Evolutionary conservation across 2,888 invertebrate genomes (phyloP).

Genomic region (Apamea crenata): DNA sequence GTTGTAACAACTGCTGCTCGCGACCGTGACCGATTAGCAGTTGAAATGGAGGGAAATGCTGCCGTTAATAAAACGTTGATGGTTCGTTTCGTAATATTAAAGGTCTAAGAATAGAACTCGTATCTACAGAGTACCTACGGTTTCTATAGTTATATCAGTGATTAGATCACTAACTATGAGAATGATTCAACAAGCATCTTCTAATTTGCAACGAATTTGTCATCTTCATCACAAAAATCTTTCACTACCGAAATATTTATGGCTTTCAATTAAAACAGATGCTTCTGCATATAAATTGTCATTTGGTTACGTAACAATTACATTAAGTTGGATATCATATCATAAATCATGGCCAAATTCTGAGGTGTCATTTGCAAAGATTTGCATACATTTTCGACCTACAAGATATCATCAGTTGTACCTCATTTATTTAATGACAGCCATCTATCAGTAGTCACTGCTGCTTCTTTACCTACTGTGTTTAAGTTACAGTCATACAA

Average conservation of each 20-base stretch:
- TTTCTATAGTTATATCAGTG: neutral
- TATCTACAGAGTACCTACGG: neutral
- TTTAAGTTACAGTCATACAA: neutral
- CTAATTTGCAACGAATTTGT: neutral
- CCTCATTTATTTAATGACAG: constrained; percentile 40
- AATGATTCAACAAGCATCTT: neutral
- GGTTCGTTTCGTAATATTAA: constrained; percentile 25
- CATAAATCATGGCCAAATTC: constrained; percentile 25
- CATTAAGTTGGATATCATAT: constrained; percentile 19
- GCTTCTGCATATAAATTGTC: constrained; percentile 20
- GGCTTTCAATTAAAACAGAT: constrained; percentile 16
- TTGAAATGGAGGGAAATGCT: constrained; percentile 40
- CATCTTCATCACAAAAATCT: neutral
- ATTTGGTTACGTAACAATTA: constrained; percentile 26
- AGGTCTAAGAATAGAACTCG: neutral
- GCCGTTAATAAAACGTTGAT: constrained; percentile 20
- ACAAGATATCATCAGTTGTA: constrained; percentile 15
- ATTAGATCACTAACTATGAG: neutral
- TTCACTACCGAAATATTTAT: constrained; percentile 1
- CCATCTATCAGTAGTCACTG: neutral
- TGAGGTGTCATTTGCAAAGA: constrained; percentile 32
- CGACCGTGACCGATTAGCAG: constrained; percentile 45
- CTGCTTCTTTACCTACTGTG: neutral
- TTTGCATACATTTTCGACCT: constrained; percentile 52
- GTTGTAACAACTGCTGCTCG: constrained; percentile 48